Evolutionary conservation across 1,140 invertebrate genomes (phyloP).

Genomic region (Drosophila tristis): DNA sequence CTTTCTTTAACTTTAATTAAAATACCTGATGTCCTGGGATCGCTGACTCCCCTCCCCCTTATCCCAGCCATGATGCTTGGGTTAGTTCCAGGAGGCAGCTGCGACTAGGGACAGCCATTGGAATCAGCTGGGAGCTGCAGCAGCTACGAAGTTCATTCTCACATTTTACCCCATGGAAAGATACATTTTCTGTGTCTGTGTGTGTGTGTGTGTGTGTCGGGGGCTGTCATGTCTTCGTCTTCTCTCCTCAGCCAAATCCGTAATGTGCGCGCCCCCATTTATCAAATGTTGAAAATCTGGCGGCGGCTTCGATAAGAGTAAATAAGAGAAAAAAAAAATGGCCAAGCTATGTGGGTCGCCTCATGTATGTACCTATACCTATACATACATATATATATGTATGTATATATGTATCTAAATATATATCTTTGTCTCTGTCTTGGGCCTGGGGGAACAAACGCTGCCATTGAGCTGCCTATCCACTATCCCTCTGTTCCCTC

Average conservation of each 20-base stretch:
- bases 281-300: slow-evolving; percentile 72
- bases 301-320: slow-evolving; percentile 68
- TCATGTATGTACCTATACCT: background rate
- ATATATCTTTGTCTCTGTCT: slow-evolving; percentile 22
- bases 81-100: too few species aligned
- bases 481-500: background rate
- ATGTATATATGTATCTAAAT: slow-evolving; percentile 10
- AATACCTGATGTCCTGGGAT: slow-evolving; percentile 11
- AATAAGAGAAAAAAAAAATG: slow-evolving; percentile 61
- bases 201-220: too few species aligned
- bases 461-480: slow-evolving; percentile 49
- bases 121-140: too few species aligned
- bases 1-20: slow-evolving; percentile 32
- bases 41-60: too few species aligned
- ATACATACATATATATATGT: background rate
- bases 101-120: too few species aligned
- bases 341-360: slow-evolving; percentile 62
- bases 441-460: slow-evolving; percentile 49
- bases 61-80: too few species aligned
- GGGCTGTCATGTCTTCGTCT: background rate
- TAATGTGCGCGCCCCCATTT: slow-evolving; percentile 67
- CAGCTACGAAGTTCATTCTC: too few species aligned
- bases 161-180: too few species aligned
- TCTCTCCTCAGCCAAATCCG: slow-evolving; percentile 42
- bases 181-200: too few species aligned